A percentile compares a stretch with the other conserved stretches of the same genome.
Conservation (phyloP, 2,797 vertebrate species). For the Sarcophilus harrisii region DNA sequence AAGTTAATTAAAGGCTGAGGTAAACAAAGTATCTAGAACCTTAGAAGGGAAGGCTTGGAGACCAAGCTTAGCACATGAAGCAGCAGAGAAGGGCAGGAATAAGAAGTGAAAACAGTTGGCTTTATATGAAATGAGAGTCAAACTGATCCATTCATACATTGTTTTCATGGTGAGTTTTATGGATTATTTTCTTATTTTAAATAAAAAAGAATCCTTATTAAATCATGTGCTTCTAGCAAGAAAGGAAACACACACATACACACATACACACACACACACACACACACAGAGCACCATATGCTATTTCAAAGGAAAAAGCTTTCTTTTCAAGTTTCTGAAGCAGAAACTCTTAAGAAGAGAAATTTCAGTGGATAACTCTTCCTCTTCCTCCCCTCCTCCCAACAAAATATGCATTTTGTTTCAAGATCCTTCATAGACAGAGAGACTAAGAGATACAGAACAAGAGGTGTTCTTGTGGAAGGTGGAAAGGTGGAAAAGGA, state of each 20-base stretch:
- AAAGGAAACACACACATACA: neutral
- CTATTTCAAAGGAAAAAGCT: slow-evolving; percentile 68
- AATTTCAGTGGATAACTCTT: neutral
- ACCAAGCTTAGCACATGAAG: neutral
- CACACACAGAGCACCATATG: slow-evolving; percentile 50
- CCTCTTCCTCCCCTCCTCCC: neutral
- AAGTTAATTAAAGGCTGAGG: neutral
- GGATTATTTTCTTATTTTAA: slow-evolving; percentile 16
- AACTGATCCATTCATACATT: slow-evolving; percentile 48
- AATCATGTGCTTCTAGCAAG: slow-evolving; percentile 56
- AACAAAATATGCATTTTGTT: slow-evolving; percentile 56
- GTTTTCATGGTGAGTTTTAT: slow-evolving; percentile 62
- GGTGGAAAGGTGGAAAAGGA: too few species aligned
- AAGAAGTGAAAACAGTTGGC: neutral
- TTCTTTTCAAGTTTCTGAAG: slow-evolving; percentile 69
- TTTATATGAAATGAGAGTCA: neutral
- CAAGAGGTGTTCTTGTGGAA: too few species aligned
- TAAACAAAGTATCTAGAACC: neutral
- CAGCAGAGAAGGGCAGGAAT: neutral
- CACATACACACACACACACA: neutral
- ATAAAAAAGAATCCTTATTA: slow-evolving; percentile 37
- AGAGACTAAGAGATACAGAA: neutral
- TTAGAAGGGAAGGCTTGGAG: fast-evolving
- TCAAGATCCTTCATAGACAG: slow-evolving; percentile 50
- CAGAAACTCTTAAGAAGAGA: slow-evolving; percentile 53